Evolutionary conservation across 2,797 vertebrate species (phyloP).

Genomic region (Sylvilagus floridanus): DNA sequence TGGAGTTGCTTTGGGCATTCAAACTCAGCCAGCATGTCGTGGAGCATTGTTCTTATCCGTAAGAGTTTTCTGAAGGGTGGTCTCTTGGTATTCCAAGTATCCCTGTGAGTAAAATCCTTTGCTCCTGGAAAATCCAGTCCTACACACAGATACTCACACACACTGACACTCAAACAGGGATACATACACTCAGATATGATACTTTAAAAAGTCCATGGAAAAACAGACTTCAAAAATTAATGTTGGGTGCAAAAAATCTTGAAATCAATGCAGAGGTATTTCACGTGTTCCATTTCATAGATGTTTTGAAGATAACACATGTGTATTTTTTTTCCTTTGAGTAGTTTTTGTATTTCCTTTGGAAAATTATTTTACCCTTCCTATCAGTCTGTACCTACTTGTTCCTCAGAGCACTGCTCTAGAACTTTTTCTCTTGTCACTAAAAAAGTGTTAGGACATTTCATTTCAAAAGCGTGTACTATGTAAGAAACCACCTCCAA

Average conservation of each 20-base stretch:
- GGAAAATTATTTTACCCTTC: not conserved
- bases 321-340: not conserved
- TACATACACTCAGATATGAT: too few species aligned
- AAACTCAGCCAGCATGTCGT: not conserved
- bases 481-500: not conserved
- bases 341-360: not conserved
- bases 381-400: not conserved
- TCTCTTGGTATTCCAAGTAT: not conserved
- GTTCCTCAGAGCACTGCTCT: not conserved
- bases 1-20: not conserved
- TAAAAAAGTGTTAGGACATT: not conserved
- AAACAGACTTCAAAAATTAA: too few species aligned
- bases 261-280: too few species aligned
- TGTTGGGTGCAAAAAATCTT: too few species aligned
- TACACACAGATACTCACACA: too few species aligned
- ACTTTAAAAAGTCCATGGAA: too few species aligned
- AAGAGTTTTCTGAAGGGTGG: not conserved
- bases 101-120: not conserved
- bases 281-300: too few species aligned
- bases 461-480: not conserved
- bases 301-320: too few species aligned
- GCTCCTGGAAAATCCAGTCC: not conserved
- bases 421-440: not conserved
- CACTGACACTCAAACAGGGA: too few species aligned
- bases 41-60: not conserved